Conservation (phyloP, 2,888 invertebrate species). For the Ephialtes manifestator region DNA sequence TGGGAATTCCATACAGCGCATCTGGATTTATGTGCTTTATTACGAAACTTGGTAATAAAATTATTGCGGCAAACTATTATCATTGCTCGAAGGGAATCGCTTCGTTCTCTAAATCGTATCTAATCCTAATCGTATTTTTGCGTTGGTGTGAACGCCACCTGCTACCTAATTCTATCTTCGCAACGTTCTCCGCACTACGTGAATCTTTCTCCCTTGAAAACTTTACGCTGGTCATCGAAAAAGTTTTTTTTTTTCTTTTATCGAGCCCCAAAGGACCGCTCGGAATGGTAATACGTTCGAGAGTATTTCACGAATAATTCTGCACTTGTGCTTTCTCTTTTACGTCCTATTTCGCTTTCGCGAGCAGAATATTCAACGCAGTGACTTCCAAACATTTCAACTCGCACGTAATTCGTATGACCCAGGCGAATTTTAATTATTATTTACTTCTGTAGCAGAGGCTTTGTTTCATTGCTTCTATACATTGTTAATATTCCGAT, state of each 20-base stretch:
- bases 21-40: neutral
- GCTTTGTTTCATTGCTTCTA: slow-evolving; percentile 5
- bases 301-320: slow-evolving; percentile 51
- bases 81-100: slow-evolving; percentile 14
- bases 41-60: neutral
- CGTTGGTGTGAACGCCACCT: slow-evolving; percentile 3
- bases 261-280: slow-evolving; percentile 49
- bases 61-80: slow-evolving; percentile 30
- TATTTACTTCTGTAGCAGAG: slow-evolving; percentile 54
- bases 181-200: slow-evolving; percentile 7
- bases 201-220: slow-evolving; percentile 45
- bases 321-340: slow-evolving; percentile 28
- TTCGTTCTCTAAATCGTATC: neutral
- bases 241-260: slow-evolving; percentile 53
- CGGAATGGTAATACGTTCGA: slow-evolving; percentile 61
- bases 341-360: slow-evolving; percentile 30
- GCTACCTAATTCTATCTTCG: slow-evolving; percentile 3
- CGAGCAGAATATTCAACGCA: slow-evolving; percentile 24
- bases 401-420: slow-evolving; percentile 56
- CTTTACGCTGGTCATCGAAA: slow-evolving; percentile 40
- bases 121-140: slow-evolving; percentile 50
- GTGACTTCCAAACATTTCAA: slow-evolving; percentile 55
- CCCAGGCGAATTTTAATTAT: slow-evolving; percentile 62
- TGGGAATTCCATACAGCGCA: neutral
- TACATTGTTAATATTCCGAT: neutral